Base-by-base conservation (phyloP, 2,888 invertebrate species). In the Sarcophaga variegata region DNA sequence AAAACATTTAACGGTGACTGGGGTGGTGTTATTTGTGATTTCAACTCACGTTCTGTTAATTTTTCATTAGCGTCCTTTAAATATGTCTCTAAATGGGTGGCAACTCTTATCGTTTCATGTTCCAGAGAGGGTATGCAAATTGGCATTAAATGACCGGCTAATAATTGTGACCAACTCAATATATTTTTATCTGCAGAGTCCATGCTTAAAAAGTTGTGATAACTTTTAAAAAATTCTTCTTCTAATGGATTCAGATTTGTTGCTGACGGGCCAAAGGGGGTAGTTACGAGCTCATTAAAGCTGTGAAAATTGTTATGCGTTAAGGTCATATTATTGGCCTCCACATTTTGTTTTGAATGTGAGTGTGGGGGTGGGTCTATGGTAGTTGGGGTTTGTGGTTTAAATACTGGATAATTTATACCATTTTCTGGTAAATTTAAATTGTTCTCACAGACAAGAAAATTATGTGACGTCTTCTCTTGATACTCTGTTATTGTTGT, bases 21-120 rank as follows among this genome's bases (percentile, higher is more conserved):
- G n/a, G 88, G 88, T 77, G 89, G 88, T 14, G 88, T 85, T 27
- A 88, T 88, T 87, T 88, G 88, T 66, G 78, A 87, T 77, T 84
- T 81, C 66, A 79, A 81, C 67, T 84, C 84, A 84, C 84, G 81
- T 84, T 87, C 82, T 1, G 47, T 74, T 47, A 74, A 20, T 67
- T 63, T 85, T 77, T 81, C 82, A 27, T 59, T 77, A 2, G 5
- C 27, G 49, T 77, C 82, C 45, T 69, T 76, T n/a, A 27, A 22
- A 12, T 62, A 59, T 60, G 54, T 11, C 27, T n/a, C 8, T 12
- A 83, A 72, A 75, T 76, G 60, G n/a, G 64, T 81, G 66, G n/a
- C 67, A 54, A 27, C 70, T 12, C 22, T 72, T 37, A 8, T 47
- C 22, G 69, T 27, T 27, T 47, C 47, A 37, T 17, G 62, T 6